Base-by-base conservation (phyloP, 2,113 vertebrate species). In the Pelobates fuscus region DNA sequence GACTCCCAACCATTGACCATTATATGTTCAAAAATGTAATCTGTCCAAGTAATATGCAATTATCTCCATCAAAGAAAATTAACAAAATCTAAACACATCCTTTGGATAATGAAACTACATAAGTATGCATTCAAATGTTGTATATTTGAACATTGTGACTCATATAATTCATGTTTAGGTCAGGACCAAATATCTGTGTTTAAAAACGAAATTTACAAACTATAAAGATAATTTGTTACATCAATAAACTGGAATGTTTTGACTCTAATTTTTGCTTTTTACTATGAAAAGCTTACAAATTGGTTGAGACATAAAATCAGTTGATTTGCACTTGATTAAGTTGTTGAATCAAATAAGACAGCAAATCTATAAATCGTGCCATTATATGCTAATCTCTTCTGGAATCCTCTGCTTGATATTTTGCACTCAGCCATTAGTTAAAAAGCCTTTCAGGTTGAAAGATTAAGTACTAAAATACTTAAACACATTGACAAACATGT, bases 311-410 rank as follows among this genome's bases (percentile, higher is more conserved):
- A 37, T 21, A 20, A 37, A 64, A 63, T 55, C 44, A 37, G 43
- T 73, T 73, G 59, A 64, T 73, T 73, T 64, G 59, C 60, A 63
- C 44, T 73, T 55, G 70, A 64, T 73, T 52, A 73, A 54, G 60
- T 55, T 32, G 27, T 64, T 73, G 43, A 72, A 71, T 63, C 27
- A 71, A 62, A 26, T 11, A 2, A 54, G 70, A 73, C 70, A 73
- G 70, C 49, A 73, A 73, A 64, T 73, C 60, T 55, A 73, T 73
- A 73, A 32, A 55, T 54, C 6, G 20, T 26, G 32, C 59, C 46
- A 54, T 73, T 73, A 64, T 54, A 72, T 54, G 60, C 44, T 72
- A 54, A 72, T 73, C 70, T 73, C 70, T 54, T 73, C 37, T 64
- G 60, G 59, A 64, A 73, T 64, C 26, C 60, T 37, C 60, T 18